phyloP scores from a whole-genome alignment of 2,113 vertebrate genomes.

The Chaetodon auriga region DNA sequence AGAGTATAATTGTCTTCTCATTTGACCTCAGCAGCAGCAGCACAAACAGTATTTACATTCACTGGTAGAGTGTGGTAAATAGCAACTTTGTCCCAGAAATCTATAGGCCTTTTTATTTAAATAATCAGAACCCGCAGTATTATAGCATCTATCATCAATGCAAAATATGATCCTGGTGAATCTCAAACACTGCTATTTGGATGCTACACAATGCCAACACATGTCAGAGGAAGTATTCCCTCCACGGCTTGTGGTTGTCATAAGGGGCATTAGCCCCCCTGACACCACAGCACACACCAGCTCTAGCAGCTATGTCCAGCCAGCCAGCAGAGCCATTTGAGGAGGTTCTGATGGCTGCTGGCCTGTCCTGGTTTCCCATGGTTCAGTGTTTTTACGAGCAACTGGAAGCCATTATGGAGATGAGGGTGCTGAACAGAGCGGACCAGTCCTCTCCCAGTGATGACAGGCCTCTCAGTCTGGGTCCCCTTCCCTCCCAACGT shows the following conservation, averaged over 20 bases:
- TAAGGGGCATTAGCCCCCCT: not conserved
- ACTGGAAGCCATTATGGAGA: constrained; percentile 87
- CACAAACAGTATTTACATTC: not conserved
- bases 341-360: constrained; percentile 65
- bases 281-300: constrained; percentile 2
- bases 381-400: constrained; percentile 81
- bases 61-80: not conserved
- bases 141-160: not conserved
- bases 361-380: constrained; percentile 78
- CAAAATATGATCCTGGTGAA: not conserved
- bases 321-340: constrained; percentile 41
- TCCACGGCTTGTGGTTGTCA: not conserved
- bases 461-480: constrained; percentile 82
- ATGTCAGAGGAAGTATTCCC: not conserved
- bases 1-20: no score
- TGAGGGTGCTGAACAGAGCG: constrained; percentile 78
- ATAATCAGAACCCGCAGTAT: not conserved
- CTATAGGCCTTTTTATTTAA: no score
- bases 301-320: not conserved
- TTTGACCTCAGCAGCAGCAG: not conserved
- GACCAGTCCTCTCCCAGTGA: constrained; percentile 78
- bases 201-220: not conserved
- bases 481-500: constrained; percentile 69
- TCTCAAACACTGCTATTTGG: not conserved
- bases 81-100: not conserved